A percentile compares a stretch with the other conserved stretches of the same genome.
These are phyloP conservation scores for Mylabris sibirica DNA, from an alignment of 2,888 invertebrate species.

Conservation along the genomic window DNA sequence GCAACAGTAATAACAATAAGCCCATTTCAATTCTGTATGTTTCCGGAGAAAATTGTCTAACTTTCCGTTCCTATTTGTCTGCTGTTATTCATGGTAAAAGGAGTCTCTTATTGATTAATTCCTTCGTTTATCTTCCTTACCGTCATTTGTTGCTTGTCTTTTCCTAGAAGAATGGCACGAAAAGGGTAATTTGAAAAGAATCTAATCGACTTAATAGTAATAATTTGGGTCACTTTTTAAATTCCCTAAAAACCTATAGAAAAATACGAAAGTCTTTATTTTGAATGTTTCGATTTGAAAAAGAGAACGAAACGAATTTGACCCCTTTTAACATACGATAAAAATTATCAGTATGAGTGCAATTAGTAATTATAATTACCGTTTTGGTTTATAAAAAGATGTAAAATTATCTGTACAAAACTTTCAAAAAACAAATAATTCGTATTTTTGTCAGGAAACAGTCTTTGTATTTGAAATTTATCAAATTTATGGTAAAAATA, in stretches of 20 bases:
- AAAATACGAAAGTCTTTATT: not conserved
- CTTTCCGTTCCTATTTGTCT: constrained; percentile 12
- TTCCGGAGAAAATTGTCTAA: constrained; percentile 7
- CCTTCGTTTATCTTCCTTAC: constrained; percentile 10
- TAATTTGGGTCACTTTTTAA: not conserved
- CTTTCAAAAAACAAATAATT: not conserved
- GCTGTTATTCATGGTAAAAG: constrained; percentile 12
- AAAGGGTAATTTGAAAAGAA: not conserved
- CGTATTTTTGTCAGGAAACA: not conserved
- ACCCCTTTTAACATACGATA: not conserved
- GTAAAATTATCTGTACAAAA: not conserved
- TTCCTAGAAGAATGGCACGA: not conserved
- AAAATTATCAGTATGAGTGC: not conserved
- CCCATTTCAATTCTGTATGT: constrained; percentile 9
- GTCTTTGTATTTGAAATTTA: not conserved
- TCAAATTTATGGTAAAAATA: not conserved
- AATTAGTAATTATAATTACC: not conserved
- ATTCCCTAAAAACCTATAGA: no score
- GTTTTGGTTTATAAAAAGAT: not conserved
- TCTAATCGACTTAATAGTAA: not conserved
- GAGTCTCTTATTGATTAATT: constrained; percentile 9
- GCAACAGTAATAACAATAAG: not conserved
- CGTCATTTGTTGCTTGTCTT: constrained; percentile 8
- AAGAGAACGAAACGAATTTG: not conserved
- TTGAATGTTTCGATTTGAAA: not conserved